Conservation (phyloP, 2,888 invertebrate species). For the Caenorhabditis sp. region DNA sequence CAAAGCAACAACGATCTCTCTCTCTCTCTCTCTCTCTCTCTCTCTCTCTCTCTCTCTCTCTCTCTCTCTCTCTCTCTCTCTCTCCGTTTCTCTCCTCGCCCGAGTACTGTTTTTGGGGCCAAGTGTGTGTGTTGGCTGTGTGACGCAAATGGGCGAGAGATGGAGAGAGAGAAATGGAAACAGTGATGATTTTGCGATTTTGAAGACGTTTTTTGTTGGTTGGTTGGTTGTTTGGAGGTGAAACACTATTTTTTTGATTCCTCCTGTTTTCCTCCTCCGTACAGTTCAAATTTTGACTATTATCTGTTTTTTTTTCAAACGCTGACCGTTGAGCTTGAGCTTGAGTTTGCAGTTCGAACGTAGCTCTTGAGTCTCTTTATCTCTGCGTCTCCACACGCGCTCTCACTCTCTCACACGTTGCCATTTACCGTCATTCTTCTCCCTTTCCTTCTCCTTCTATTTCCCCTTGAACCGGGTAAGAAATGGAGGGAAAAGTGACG, state of each 20-base stretch:
- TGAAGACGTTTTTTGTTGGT: neutral
- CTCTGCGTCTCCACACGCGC: too few relatives aligned
- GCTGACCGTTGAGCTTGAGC: too few relatives aligned
- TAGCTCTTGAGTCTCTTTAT: too few relatives aligned
- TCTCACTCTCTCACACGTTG: too few relatives aligned
- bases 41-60: conserved; percentile 2
- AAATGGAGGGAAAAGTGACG: too few relatives aligned
- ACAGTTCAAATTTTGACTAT: neutral
- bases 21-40: neutral
- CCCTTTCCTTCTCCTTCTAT: conserved; percentile 18
- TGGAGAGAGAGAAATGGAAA: neutral
- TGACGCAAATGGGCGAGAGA: neutral
- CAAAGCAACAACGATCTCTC: neutral
- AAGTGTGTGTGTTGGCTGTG: conserved; percentile 7
- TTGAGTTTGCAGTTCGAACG: too few relatives aligned
- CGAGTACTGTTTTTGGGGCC: conserved; percentile 3
- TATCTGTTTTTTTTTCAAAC: neutral
- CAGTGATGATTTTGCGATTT: neutral
- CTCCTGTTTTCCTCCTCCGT: neutral
- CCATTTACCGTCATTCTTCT: too few relatives aligned
- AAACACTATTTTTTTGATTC: neutral
- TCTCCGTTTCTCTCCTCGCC: neutral
- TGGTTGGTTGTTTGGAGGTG: too few relatives aligned
- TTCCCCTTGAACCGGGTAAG: too few relatives aligned
- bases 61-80: neutral